phyloP scores from a whole-genome alignment of 2,888 invertebrate species.

The Melinaea menophilus region DNA sequence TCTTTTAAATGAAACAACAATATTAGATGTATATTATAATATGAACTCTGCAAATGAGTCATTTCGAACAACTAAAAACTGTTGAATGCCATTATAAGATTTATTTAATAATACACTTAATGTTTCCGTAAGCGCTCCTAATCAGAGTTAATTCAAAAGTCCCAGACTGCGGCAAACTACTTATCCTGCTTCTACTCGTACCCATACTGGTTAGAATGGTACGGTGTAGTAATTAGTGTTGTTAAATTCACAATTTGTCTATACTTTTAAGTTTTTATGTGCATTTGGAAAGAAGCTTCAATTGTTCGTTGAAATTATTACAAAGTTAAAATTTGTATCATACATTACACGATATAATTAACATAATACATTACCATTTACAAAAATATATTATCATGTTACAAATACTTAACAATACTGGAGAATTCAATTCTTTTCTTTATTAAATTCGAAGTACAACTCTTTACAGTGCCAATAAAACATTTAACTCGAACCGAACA shows the following conservation, averaged over 20 bases:
- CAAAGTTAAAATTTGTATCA: too few relatives aligned
- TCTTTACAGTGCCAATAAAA: slow-evolving; percentile 6
- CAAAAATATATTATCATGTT: too few relatives aligned
- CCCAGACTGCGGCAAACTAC: background rate
- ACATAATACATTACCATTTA: too few relatives aligned
- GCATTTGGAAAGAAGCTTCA: background rate
- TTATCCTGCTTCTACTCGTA: background rate
- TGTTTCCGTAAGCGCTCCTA: too few relatives aligned
- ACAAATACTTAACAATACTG: background rate
- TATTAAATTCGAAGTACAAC: slow-evolving; percentile 5
- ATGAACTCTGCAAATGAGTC: too few relatives aligned
- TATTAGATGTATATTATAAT: too few relatives aligned
- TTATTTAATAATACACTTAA: too few relatives aligned
- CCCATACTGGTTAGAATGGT: background rate
- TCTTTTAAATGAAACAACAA: too few relatives aligned
- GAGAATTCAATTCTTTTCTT: background rate
- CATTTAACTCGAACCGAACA: slow-evolving; percentile 11
- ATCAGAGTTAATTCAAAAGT: too few relatives aligned
- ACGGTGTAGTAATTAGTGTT: background rate
- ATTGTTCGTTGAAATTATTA: background rate
- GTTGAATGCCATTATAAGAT: too few relatives aligned
- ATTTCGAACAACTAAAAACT: too few relatives aligned
- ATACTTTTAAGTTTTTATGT: background rate
- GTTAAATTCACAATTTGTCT: background rate
- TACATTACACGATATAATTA: too few relatives aligned